These are phyloP conservation scores for Bucorvus abyssinicus DNA, from an alignment of 2,797 vertebrate genomes.

Conservation along the genomic window DNA sequence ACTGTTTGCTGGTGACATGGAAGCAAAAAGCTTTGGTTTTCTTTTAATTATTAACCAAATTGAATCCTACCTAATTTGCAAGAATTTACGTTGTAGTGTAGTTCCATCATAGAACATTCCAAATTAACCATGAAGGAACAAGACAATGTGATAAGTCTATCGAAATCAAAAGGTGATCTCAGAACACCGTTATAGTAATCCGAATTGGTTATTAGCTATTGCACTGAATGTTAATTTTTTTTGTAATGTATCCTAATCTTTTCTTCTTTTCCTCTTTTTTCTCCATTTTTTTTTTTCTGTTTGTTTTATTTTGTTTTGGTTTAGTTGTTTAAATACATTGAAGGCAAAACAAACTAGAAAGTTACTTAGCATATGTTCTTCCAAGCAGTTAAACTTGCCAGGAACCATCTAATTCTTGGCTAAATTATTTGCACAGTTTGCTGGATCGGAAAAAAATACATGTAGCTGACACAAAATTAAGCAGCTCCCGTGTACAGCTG, in stretches of 20 bases:
- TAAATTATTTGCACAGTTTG: conserved; percentile 58
- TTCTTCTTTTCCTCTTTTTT: background rate
- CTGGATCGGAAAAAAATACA: conserved; percentile 51
- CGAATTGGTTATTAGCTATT: background rate
- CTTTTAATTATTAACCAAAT: background rate
- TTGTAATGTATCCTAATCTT: background rate
- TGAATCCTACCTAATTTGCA: background rate
- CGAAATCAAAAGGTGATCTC: background rate
- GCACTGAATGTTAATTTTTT: background rate
- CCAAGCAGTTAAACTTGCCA: conserved; percentile 43
- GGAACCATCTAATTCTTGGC: conserved; percentile 34
- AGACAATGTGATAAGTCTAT: background rate
- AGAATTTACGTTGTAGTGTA: background rate
- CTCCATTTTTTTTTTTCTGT: background rate
- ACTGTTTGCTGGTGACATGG: background rate
- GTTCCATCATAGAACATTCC: background rate
- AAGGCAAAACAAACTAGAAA: conserved; percentile 35
- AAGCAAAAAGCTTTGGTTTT: background rate
- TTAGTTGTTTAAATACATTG: conserved; percentile 6
- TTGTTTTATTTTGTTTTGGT: background rate
- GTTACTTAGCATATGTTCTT: conserved; percentile 43
- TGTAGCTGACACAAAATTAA: conserved; percentile 49
- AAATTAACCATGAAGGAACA: background rate
- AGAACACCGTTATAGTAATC: background rate
- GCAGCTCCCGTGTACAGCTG: conserved; percentile 44